Percentiles rank a stretch among this genome's conserved stretches.
These are phyloP conservation scores for Silurus glanis DNA, from an alignment of 2,113 vertebrate genomes.

Conservation along the genomic window DNA sequence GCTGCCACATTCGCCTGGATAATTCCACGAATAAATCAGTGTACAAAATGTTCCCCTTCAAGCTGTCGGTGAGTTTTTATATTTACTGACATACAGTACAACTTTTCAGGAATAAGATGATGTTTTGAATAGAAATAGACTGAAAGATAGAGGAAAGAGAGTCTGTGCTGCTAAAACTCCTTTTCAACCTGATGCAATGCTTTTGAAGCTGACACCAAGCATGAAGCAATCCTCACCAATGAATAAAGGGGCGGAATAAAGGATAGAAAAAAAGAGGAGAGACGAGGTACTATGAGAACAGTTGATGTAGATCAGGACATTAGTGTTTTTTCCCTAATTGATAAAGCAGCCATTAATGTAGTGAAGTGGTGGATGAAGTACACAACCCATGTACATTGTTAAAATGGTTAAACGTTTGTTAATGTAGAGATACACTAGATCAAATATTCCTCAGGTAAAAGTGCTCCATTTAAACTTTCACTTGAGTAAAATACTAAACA, in stretches of 20 bases:
- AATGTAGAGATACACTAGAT: too few relatives aligned
- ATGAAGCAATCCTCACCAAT: not conserved
- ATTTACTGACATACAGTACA: not conserved
- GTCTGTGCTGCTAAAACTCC: not conserved
- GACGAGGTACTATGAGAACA: not conserved
- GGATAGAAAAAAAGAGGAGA: not conserved
- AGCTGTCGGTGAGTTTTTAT: not conserved
- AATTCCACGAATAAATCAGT: not conserved
- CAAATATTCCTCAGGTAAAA: too few relatives aligned
- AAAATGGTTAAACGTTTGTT: too few relatives aligned
- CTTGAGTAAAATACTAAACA: too few relatives aligned
- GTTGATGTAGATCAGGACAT: not conserved
- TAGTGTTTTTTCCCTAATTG: not conserved
- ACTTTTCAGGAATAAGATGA: not conserved
- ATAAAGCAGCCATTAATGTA: not conserved
- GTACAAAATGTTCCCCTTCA: not conserved
- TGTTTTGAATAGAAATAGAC: not conserved
- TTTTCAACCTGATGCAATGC: not conserved
- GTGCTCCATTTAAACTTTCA: too few relatives aligned
- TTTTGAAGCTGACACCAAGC: not conserved
- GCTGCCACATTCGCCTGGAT: not conserved
- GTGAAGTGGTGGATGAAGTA: too few relatives aligned
- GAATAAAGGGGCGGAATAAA: not conserved
- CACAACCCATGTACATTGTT: too few relatives aligned
- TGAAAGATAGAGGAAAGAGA: not conserved